These are phyloP conservation scores for Gobio occitaniae DNA, from an alignment of 2,797 vertebrate species.

Conservation along the genomic window DNA sequence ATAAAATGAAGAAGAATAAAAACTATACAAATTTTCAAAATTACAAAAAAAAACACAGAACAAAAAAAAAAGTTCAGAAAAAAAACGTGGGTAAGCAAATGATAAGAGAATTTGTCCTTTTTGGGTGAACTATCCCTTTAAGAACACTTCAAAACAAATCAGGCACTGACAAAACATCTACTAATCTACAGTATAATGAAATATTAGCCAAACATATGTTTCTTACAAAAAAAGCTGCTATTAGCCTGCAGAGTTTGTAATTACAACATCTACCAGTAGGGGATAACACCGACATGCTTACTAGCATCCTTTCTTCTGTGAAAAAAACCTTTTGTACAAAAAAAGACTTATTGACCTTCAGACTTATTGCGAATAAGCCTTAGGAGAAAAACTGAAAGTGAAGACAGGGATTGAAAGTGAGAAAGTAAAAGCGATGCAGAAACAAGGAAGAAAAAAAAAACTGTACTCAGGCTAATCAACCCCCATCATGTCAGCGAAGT, in stretches of 20 bases:
- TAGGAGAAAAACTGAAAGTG: not conserved
- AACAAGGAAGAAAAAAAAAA: conserved; percentile 38
- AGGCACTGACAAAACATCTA: not conserved
- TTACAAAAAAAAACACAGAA: not conserved
- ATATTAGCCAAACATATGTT: not conserved
- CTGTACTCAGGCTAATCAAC: conserved; percentile 68
- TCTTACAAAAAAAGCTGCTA: not conserved
- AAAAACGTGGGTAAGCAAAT: not conserved
- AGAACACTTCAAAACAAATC: not conserved
- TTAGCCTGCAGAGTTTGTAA: not conserved
- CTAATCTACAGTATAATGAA: not conserved
- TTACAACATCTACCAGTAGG: not conserved
- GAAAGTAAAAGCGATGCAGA: conserved; percentile 58
- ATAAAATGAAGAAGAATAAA: not conserved
- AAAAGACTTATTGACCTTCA: not conserved
- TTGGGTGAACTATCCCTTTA: not conserved
- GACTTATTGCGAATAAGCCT: not conserved
- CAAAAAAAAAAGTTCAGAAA: not conserved
- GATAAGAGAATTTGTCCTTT: not conserved
- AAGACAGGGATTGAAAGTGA: not conserved
- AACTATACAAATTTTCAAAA: not conserved
- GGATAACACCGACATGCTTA: not conserved
- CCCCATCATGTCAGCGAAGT: conserved; percentile 72
- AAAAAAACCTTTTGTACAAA: not conserved
- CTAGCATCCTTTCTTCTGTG: not conserved